Conservation (phyloP, 1,140 invertebrate genomes). For the Paraescarpia echinospica region DNA sequence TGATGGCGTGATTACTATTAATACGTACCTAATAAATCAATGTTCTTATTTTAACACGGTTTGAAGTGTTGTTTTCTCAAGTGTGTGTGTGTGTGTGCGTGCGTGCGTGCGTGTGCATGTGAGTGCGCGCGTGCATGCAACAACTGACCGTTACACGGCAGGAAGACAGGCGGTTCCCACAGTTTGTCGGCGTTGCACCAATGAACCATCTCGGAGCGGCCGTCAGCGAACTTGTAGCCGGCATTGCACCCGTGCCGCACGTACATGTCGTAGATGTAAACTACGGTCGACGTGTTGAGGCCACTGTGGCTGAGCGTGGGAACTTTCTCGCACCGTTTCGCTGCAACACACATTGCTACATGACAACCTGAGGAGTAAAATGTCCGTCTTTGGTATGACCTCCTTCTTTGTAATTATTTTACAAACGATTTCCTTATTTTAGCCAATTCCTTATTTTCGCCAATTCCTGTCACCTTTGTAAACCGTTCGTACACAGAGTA, state of each 20-base stretch:
- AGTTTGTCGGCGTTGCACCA: conserved; percentile 16
- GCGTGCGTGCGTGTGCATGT: neutral
- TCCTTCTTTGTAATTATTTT: conserved; percentile 9
- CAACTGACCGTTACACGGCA: conserved; percentile 20
- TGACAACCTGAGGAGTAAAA: neutral
- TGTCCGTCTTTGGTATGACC: conserved; percentile 7
- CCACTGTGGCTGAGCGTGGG: neutral
- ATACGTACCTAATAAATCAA: no score
- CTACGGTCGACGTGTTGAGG: neutral
- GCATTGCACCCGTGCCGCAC: conserved; percentile 28
- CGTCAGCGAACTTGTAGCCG: conserved; percentile 24
- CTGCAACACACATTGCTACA: neutral
- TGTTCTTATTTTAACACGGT: neutral
- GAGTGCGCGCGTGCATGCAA: neutral
- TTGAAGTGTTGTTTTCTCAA: no score
- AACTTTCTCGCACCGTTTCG: neutral
- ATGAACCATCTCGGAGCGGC: conserved; percentile 8
- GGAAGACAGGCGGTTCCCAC: conserved; percentile 22
- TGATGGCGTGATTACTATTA: no score
- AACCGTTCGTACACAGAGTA: no score
- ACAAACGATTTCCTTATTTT: neutral
- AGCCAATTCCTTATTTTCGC: no score
- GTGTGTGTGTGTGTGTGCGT: neutral
- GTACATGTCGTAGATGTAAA: conserved; percentile 16
- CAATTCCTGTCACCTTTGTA: no score